Conservation (phyloP, 1,140 invertebrate genomes). For the Drosophila chauvacae region DNA sequence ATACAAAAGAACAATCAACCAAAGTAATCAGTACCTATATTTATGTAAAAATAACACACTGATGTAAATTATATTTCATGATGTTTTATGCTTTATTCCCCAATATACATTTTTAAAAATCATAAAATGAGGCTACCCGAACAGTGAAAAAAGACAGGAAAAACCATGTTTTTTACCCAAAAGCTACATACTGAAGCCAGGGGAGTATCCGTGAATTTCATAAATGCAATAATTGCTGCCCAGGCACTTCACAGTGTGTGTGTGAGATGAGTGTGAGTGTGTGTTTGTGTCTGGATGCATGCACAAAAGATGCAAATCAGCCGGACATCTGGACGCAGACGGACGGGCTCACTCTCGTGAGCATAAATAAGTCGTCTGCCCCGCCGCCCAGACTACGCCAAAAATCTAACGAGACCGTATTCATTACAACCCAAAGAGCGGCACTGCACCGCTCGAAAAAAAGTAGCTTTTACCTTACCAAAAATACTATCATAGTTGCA, state of each 20-base stretch:
- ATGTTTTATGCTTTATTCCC: not conserved
- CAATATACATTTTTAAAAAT: not conserved
- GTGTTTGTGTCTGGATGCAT: slow-evolving; percentile 44
- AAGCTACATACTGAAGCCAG: slow-evolving; percentile 37
- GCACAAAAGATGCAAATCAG: slow-evolving; percentile 80
- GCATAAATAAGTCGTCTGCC: slow-evolving; percentile 76
- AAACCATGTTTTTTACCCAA: slow-evolving; percentile 10
- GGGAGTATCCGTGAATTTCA: slow-evolving; percentile 61
- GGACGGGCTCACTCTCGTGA: slow-evolving; percentile 51
- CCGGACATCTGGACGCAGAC: slow-evolving; percentile 60
- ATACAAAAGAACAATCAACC: not conserved
- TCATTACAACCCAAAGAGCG: slow-evolving; percentile 54
- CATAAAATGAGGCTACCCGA: slow-evolving; percentile 1
- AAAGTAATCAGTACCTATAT: not conserved
- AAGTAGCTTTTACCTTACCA: no score
- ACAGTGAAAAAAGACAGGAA: slow-evolving; percentile 6
- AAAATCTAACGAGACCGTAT: slow-evolving; percentile 67
- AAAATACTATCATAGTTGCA: no score
- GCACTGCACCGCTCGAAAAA: slow-evolving; percentile 1
- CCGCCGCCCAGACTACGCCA: slow-evolving; percentile 37
- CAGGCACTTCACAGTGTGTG: not conserved
- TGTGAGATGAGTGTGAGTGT: slow-evolving; percentile 9
- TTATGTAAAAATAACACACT: not conserved
- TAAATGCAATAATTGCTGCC: slow-evolving; percentile 77
- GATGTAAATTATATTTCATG: not conserved